These are phyloP conservation scores for Synanthedon vespiformis DNA, from an alignment of 2,888 invertebrate species.

Conservation along the genomic window DNA sequence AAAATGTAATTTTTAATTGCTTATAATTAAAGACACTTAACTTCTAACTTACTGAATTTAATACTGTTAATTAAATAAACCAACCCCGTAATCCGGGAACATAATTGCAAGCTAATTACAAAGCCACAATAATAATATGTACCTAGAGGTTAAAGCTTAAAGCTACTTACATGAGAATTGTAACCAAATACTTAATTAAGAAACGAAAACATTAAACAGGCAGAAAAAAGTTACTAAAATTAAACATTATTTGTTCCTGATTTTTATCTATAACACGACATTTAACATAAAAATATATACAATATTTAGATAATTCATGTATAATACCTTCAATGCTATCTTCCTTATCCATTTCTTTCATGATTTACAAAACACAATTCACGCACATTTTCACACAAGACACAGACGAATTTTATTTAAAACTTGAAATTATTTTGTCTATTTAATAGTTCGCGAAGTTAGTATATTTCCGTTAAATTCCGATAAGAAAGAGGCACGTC, in stretches of 20 bases:
- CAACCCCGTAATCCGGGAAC: not conserved
- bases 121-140: no score
- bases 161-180: no score
- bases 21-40: not conserved
- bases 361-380: slow-evolving; percentile 13
- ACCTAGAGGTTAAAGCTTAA: no score
- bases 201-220: no score
- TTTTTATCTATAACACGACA: no score
- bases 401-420: slow-evolving; percentile 8
- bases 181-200: no score
- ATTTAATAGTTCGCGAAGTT: not conserved
- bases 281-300: no score
- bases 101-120: not conserved
- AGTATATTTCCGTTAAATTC: not conserved
- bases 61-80: not conserved
- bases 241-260: no score
- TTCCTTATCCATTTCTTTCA: slow-evolving; percentile 36
- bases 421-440: not conserved
- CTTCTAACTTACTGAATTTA: not conserved
- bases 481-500: not conserved
- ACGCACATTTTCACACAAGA: slow-evolving; percentile 18
- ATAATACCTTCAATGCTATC: slow-evolving; percentile 40
- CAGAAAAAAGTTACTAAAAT: no score
- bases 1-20: no score
- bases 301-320: no score